Evolutionary conservation across 1,140 invertebrate species (phyloP).

Genomic region (Theocolax elegans): DNA sequence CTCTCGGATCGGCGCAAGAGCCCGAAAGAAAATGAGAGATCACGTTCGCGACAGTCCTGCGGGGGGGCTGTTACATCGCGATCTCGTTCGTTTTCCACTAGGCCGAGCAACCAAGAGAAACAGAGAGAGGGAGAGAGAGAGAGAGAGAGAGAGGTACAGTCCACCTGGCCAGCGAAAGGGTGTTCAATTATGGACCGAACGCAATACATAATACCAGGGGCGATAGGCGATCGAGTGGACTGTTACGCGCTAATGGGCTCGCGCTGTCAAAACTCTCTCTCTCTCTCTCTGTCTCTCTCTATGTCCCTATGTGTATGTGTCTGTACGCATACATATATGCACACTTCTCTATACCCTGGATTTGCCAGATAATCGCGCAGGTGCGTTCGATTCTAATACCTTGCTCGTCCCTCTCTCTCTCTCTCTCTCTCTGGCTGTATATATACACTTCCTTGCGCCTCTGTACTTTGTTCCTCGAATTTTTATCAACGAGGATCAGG

Average conservation of each 20-base stretch:
- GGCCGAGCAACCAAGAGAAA: too few species aligned
- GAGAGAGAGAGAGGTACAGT: background rate
- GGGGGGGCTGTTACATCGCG: background rate
- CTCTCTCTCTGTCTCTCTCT: background rate
- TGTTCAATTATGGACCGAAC: constrained; percentile 15
- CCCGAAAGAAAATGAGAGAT: constrained; percentile 16
- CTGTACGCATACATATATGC: too few species aligned
- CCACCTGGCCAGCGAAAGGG: constrained; percentile 12
- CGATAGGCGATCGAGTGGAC: background rate
- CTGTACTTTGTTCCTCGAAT: background rate
- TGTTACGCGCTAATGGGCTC: background rate
- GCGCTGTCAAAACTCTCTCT: constrained; percentile 11
- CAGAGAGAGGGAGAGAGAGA: background rate
- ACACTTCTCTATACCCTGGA: too few species aligned
- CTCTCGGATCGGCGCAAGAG: too few species aligned
- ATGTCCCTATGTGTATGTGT: background rate
- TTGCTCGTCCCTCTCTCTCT: background rate
- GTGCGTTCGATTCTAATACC: constrained; percentile 7
- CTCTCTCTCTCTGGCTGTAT: too few species aligned
- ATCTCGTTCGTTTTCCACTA: background rate
- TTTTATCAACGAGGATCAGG: too few species aligned
- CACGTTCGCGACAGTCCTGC: background rate
- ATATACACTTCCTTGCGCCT: too few species aligned
- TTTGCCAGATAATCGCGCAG: constrained; percentile 25
- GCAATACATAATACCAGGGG: background rate